A percentile compares a stretch with the other conserved stretches of the same genome.
phyloP scores from a whole-genome alignment of 2,113 vertebrate genomes.

The Butorides virescens region DNA sequence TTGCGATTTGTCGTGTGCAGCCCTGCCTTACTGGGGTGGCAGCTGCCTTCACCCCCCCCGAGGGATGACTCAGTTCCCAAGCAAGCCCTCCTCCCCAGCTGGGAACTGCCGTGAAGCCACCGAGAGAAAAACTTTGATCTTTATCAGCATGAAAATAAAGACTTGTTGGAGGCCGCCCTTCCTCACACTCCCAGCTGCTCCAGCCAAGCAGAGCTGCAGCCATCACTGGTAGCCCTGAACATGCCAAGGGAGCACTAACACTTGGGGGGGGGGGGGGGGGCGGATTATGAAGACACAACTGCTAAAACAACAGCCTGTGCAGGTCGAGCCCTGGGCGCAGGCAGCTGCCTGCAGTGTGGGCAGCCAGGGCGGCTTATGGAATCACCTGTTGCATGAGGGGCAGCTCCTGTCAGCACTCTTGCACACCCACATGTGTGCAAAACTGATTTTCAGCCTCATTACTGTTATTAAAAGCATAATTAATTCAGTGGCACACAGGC shows the following conservation, averaged over 20 bases:
- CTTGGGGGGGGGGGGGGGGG: not conserved
- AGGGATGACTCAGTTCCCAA: not conserved
- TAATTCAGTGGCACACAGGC: not conserved
- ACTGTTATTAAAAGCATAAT: not conserved
- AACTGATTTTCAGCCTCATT: not conserved
- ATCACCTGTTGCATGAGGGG: slow-evolving; percentile 41
- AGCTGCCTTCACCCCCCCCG: not conserved
- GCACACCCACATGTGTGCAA: not conserved
- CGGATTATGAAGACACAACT: slow-evolving; percentile 43
- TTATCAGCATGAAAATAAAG: not conserved
- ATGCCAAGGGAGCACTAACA: not conserved
- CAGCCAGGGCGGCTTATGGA: not conserved
- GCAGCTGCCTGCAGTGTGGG: slow-evolving; percentile 41
- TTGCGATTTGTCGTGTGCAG: accelerated
- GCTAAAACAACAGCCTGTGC: slow-evolving; percentile 2
- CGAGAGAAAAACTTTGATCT: not conserved
- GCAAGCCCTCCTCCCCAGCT: not conserved
- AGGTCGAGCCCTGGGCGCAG: not conserved
- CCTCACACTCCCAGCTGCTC: not conserved
- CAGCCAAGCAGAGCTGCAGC: not conserved
- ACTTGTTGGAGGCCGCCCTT: not conserved
- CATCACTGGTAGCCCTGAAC: not conserved
- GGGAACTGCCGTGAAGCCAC: not conserved
- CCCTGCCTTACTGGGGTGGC: not conserved
- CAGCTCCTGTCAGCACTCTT: not conserved